Conservation (phyloP, 2,797 vertebrate genomes). For the Clarias platycephalus region DNA sequence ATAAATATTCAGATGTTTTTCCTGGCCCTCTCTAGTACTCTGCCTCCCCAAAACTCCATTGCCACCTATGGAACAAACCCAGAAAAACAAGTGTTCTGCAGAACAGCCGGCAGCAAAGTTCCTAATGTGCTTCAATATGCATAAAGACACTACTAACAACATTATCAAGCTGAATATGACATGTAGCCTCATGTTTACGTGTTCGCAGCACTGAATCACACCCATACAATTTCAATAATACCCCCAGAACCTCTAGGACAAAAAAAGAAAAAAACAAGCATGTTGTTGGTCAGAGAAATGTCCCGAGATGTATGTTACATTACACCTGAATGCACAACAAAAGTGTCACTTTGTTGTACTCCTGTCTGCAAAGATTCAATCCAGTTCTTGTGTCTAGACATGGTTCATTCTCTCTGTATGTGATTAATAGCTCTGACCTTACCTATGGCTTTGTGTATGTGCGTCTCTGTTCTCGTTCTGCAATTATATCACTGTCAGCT, state of each 20-base stretch:
- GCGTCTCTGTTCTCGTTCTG: background rate
- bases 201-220: background rate
- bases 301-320: background rate
- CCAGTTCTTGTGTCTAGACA: background rate
- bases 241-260: background rate
- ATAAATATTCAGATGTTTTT: constrained; percentile 2
- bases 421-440: background rate
- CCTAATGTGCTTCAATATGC: constrained; percentile 18
- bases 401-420: background rate
- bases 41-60: constrained; percentile 61
- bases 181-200: constrained; percentile 17
- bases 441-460: background rate
- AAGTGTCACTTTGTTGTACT: background rate
- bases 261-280: background rate
- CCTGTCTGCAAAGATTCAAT: background rate
- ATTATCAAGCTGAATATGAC: constrained; percentile 15
- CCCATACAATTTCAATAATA: background rate
- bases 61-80: constrained; percentile 75
- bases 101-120: background rate
- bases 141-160: constrained; percentile 8
- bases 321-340: constrained; percentile 3
- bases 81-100: constrained; percentile 61
- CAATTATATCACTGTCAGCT: background rate
- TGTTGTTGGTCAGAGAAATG: background rate
- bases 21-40: constrained; percentile 6